phyloP scores from a whole-genome alignment of 2,797 vertebrate species.

The Ateles fusciceps region DNA sequence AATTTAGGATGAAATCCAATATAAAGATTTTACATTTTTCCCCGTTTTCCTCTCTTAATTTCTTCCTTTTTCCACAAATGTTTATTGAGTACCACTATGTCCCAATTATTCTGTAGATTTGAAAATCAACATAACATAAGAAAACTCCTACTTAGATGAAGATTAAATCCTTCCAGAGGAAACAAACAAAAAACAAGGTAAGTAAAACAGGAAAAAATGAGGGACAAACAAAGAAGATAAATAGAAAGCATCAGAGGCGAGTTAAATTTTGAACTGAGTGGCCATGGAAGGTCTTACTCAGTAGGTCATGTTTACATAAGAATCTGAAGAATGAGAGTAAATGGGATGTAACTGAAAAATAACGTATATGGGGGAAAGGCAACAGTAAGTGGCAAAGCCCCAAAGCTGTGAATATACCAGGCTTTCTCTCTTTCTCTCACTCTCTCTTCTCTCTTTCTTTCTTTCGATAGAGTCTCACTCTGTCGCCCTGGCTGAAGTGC shows the following conservation, averaged over 20 bases:
- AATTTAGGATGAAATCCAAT: neutral
- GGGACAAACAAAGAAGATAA: neutral
- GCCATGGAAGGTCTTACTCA: neutral
- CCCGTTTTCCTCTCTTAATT: neutral
- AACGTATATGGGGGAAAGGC: accelerated
- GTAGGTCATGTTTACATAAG: neutral
- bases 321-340: neutral
- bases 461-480: too few species aligned
- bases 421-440: neutral
- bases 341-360: neutral
- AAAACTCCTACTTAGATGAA: neutral
- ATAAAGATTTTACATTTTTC: neutral
- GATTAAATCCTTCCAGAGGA: neutral
- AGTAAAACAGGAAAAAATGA: neutral
- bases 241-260: neutral
- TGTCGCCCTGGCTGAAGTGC: too few species aligned
- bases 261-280: neutral
- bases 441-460: too few species aligned
- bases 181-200: neutral
- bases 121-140: neutral
- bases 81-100: neutral
- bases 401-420: neutral
- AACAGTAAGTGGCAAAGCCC: neutral
- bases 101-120: neutral
- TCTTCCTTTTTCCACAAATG: neutral